A percentile compares a stretch with the other conserved stretches of the same genome.
Evolutionary conservation across 2,797 vertebrate species (phyloP).

Genomic region (Girardinus metallicus): DNA sequence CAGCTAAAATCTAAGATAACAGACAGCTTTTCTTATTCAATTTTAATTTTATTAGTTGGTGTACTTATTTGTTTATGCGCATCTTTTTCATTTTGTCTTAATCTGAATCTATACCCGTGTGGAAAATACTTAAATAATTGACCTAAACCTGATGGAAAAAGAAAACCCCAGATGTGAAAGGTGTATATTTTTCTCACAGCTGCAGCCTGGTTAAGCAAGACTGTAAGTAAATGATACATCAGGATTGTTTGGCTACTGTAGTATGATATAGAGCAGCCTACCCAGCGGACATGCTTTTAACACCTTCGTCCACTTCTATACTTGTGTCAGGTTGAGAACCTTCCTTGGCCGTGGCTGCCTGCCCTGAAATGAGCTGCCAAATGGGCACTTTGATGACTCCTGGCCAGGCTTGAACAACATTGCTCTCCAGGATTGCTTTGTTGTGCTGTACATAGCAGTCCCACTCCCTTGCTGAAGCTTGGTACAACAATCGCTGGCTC

Average conservation of each 20-base stretch:
- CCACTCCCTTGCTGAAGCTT: slow-evolving; percentile 45
- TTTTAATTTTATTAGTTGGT: neutral
- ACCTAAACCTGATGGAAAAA: neutral
- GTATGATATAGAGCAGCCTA: neutral
- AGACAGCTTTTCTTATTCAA: neutral
- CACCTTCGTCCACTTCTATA: slow-evolving; percentile 50
- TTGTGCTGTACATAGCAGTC: slow-evolving; percentile 54
- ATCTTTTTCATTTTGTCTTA: neutral
- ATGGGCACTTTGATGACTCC: slow-evolving; percentile 67
- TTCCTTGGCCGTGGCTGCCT: slow-evolving; percentile 57
- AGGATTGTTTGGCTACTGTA: neutral
- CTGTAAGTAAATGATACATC: neutral
- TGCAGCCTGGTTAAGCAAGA: neutral
- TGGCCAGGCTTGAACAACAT: slow-evolving; percentile 44
- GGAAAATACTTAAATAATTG: neutral
- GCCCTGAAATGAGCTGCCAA: slow-evolving; percentile 64
- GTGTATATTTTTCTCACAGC: neutral
- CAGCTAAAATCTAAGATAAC: neutral
- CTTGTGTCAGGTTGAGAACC: slow-evolving; percentile 63
- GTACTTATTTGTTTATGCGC: neutral
- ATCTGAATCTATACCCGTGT: neutral
- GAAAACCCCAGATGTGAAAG: neutral
- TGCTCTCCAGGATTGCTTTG: slow-evolving; percentile 60
- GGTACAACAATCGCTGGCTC: slow-evolving; percentile 45
- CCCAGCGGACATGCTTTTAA: slow-evolving; percentile 42